A percentile compares a stretch with the other conserved stretches of the same genome.
These are phyloP conservation scores for Drosophila fungiperda DNA, from an alignment of 2,888 invertebrate genomes.

Conservation along the genomic window DNA sequence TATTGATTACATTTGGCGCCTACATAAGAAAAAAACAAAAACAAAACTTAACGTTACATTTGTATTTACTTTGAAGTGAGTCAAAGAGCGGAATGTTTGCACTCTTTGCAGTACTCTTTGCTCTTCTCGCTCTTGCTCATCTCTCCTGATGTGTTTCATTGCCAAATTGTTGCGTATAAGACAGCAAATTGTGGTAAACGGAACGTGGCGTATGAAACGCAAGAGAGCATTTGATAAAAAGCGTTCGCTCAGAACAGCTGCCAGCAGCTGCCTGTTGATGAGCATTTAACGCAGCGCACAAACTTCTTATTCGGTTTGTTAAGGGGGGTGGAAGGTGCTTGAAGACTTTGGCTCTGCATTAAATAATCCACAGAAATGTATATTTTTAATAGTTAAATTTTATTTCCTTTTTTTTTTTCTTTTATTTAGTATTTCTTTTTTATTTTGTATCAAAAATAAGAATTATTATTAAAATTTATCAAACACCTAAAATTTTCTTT, in stretches of 20 bases:
- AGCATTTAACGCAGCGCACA: background rate
- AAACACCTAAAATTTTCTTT: background rate
- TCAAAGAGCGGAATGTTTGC: slow-evolving; percentile 7
- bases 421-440: background rate
- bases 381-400: background rate
- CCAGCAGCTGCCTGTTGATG: slow-evolving; percentile 73
- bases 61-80: slow-evolving; percentile 67
- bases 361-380: background rate
- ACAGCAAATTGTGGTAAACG: slow-evolving; percentile 49
- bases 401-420: background rate
- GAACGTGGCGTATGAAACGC: slow-evolving; percentile 25
- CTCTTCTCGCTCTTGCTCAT: slow-evolving; percentile 18
- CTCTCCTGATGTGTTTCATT: slow-evolving; percentile 20
- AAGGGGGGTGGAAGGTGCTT: too few relatives aligned
- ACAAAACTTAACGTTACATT: slow-evolving; percentile 71
- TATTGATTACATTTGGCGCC: slow-evolving; percentile 81
- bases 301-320: background rate
- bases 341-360: background rate
- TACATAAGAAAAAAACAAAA: slow-evolving; percentile 47
- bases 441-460: background rate
- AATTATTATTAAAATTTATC: background rate
- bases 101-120: slow-evolving; percentile 20
- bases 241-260: slow-evolving; percentile 25
- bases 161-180: slow-evolving; percentile 70
- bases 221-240: slow-evolving; percentile 26